Evolutionary conservation across 2,888 invertebrate genomes (phyloP).

Genomic region (Seira musarum): DNA sequence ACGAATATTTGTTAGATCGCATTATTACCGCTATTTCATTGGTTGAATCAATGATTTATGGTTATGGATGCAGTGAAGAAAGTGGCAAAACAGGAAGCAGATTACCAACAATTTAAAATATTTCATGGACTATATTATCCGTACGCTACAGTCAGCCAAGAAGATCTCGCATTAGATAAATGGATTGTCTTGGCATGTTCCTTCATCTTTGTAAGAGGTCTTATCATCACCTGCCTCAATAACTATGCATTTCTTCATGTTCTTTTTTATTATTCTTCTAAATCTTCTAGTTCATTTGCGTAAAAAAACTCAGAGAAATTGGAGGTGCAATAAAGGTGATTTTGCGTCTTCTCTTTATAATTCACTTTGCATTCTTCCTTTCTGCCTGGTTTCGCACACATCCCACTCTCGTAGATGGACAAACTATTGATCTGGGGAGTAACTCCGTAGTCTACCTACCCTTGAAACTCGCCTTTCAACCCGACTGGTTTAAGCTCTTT

Average conservation of each 20-base stretch:
- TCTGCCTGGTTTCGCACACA: slow-evolving; percentile 22
- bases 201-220: background rate
- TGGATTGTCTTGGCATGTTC: slow-evolving; percentile 25
- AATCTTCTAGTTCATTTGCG: slow-evolving; percentile 34
- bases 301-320: slow-evolving; percentile 26
- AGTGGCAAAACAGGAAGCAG: slow-evolving; percentile 31
- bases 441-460: slow-evolving; percentile 48
- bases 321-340: slow-evolving; percentile 33
- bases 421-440: background rate
- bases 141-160: background rate
- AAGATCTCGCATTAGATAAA: slow-evolving; percentile 16
- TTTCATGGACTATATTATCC: slow-evolving; percentile 26
- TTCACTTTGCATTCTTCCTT: slow-evolving; percentile 33
- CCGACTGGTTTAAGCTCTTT: slow-evolving; percentile 49
- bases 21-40: too few relatives aligned
- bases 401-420: background rate
- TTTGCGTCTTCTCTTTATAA: slow-evolving; percentile 35
- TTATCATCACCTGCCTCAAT: background rate
- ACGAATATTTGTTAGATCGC: too few relatives aligned
- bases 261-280: slow-evolving; percentile 8
- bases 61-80: slow-evolving; percentile 44
- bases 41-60: too few relatives aligned
- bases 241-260: background rate
- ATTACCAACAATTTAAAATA: slow-evolving; percentile 26
- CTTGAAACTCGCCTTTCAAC: slow-evolving; percentile 17